These are phyloP conservation scores for Fragum whitleyi DNA, from an alignment of 2,888 invertebrate genomes.

Conservation along the genomic window DNA sequence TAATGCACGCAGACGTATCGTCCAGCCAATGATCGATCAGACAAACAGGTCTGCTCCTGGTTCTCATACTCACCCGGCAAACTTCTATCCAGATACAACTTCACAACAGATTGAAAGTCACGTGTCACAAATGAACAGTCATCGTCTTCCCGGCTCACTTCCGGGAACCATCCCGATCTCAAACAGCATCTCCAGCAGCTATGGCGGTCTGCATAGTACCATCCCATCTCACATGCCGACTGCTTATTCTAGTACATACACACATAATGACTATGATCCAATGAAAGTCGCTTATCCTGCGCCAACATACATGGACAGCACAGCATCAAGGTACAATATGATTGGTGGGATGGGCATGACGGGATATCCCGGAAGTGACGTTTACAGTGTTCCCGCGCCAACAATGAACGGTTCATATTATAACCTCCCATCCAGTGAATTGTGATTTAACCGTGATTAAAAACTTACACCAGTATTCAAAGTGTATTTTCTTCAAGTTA, in stretches of 20 bases:
- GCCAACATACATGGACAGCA: conserved; percentile 62
- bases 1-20: conserved; percentile 65
- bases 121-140: conserved; percentile 32
- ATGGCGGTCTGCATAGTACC: conserved; percentile 44
- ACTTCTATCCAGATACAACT: conserved; percentile 54
- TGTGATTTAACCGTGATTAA: conserved; percentile 26
- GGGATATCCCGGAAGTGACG: conserved; percentile 54
- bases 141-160: conserved; percentile 40
- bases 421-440: conserved; percentile 63
- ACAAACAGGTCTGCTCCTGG: conserved; percentile 65
- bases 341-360: conserved; percentile 45
- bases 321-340: conserved; percentile 53
- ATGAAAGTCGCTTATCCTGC: conserved; percentile 63
- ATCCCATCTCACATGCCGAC: conserved; percentile 50
- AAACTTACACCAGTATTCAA: conserved; percentile 15
- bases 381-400: conserved; percentile 51
- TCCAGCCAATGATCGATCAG: conserved; percentile 70
- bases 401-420: conserved; percentile 52
- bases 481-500: not conserved
- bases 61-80: conserved; percentile 52
- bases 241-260: conserved; percentile 32
- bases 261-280: conserved; percentile 56
- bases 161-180: conserved; percentile 42
- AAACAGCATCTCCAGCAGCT: conserved; percentile 35
- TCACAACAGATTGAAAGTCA: conserved; percentile 51